Evolutionary conservation across 2,888 invertebrate genomes (phyloP), one percentile per base, ranked within the genome.

Genomic region (Mythimna loreyi): DNA sequence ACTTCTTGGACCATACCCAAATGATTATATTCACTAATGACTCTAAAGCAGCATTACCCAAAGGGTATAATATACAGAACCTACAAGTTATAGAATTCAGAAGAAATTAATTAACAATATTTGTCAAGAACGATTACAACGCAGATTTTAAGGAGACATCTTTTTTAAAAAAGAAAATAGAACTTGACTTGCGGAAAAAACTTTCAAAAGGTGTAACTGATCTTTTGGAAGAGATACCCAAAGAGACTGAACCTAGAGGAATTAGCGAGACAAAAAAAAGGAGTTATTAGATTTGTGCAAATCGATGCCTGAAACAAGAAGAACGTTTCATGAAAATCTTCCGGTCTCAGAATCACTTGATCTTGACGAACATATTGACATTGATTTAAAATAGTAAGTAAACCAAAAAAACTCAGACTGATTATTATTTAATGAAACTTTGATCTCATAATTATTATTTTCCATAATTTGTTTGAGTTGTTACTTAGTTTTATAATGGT

Each of bases 81-180:
- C 57, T 58, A 1, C 43, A 58, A 58, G 13, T 58, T 0, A 58
- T 58, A 13, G 43, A 58, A 43, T 58, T 58, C 43, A 28, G 43
- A 58, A 28, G 43, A 58, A 58, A 43, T 43, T 13, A 58, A 43
- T 43, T 43, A 25, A 11, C 57, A 43, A 43, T 57, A 57, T 57
- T 43, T 28, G 58, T 43, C 13, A 58, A 43, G 25, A 58, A 58
- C 40, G 56, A 40, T 19, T 57, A 57, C 11, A 57, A 57, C 11
- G 57, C 25, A 19, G 57, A 57, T 3, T 57, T 57, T 57, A 40
- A 57, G 23, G 19, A 57, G 40, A 40, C 21, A 55, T 57, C 6
- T 19, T 57, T 57, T 57, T 57, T 57, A 11, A 25, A 57, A 16
- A 57, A 57, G 40, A 57, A 57, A 40, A 57, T 40, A 57, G 40